Conservation (phyloP, 1,140 invertebrate species). For the Drosophila pectinifera region DNA sequence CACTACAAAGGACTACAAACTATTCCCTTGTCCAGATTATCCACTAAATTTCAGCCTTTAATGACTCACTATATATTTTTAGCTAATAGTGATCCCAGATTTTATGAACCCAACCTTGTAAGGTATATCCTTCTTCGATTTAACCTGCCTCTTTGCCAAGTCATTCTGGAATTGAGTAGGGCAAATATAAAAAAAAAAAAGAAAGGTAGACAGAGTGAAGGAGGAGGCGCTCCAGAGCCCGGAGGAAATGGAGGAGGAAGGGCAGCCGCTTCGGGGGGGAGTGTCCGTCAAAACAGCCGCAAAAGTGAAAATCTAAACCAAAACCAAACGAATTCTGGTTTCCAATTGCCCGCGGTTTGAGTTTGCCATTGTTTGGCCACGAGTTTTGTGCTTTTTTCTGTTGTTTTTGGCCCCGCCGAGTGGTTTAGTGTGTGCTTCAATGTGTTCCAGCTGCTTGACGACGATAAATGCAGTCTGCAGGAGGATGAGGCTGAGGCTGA, state of each 20-base stretch:
- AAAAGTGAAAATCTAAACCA: conserved; percentile 82
- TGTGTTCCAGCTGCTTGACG: conserved; percentile 76
- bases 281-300: conserved; percentile 61
- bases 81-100: neutral
- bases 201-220: conserved; percentile 19
- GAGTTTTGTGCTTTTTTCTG: conserved; percentile 37
- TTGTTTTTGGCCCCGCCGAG: conserved; percentile 6
- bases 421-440: conserved; percentile 37
- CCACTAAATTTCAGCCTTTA: neutral
- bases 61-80: neutral
- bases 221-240: neutral
- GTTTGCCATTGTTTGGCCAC: conserved; percentile 74
- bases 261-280: conserved; percentile 16
- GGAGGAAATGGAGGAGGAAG: conserved; percentile 12
- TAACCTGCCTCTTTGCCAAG: neutral
- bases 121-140: conserved; percentile 10
- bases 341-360: conserved; percentile 78
- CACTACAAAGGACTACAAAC: neutral
- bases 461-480: conserved; percentile 57
- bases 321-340: conserved; percentile 81
- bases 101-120: neutral
- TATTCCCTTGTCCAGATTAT: no score
- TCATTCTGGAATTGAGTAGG: conserved; percentile 37
- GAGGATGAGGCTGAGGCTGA: neutral
- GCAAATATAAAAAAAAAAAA: conserved; percentile 14